phyloP scores from a whole-genome alignment of 2,797 vertebrate genomes.

The Oryzias dopingdopingensis region DNA sequence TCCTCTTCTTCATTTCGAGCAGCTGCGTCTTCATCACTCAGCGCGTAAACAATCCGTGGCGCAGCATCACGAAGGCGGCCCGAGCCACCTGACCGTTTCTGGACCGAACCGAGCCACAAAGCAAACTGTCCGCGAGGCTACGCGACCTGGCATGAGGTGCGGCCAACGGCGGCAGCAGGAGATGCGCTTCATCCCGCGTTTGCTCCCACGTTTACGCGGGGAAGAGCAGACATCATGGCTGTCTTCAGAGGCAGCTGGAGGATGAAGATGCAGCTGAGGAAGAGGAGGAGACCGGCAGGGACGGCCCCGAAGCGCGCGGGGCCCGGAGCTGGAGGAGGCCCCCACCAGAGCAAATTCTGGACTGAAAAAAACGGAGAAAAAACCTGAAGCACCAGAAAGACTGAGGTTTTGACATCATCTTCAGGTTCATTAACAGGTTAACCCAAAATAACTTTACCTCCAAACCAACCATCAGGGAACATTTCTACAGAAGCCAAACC shows the following conservation, averaged over 20 bases:
- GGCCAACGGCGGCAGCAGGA: not conserved
- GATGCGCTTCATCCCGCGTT: constrained; percentile 10
- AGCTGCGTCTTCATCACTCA: not conserved
- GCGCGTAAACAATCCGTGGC: constrained; percentile 10
- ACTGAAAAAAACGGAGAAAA: too few species aligned
- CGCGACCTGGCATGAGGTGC: not conserved
- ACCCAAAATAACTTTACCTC: too few species aligned
- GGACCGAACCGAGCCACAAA: constrained; percentile 9
- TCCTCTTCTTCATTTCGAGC: not conserved
- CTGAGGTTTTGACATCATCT: too few species aligned
- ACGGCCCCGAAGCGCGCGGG: not conserved
- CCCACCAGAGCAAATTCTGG: too few species aligned
- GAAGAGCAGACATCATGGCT: constrained; percentile 28
- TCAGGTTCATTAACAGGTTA: too few species aligned
- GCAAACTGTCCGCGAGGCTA: not conserved
- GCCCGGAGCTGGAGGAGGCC: constrained; percentile 1
- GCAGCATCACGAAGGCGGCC: constrained; percentile 18
- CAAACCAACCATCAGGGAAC: too few species aligned
- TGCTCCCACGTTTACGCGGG: constrained; percentile 17
- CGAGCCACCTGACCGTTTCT: constrained; percentile 6
- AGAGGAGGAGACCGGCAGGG: constrained; percentile 32
- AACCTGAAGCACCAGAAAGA: too few species aligned
- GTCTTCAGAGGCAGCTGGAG: constrained; percentile 2
- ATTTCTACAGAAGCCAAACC: too few species aligned
- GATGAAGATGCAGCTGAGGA: constrained; percentile 35